Base-by-base conservation (phyloP, 2,888 invertebrate species). In the Dynastes maya region DNA sequence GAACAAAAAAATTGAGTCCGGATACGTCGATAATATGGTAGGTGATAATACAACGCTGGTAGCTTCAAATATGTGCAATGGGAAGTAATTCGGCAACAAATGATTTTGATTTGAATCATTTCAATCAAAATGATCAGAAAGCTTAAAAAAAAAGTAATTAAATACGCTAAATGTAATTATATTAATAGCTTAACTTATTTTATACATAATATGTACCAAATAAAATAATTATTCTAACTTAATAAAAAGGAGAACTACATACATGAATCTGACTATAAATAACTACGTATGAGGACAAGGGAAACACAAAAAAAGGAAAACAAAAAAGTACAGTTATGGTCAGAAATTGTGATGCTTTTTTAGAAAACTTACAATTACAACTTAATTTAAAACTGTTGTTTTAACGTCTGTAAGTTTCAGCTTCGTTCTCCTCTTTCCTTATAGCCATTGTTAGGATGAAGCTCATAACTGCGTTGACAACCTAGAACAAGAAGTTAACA, bases 361-460 rank as follows among this genome's bases (percentile, higher is more conserved):
- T 5, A 53, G 3, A 13, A 53, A 53, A n/a, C 16, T 37, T 37
- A 37, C 5, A 37, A 32, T 32, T 53, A 22, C 22, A n/a, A 16
- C 13, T n/a, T 11, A n/a, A 16, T 53, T 53, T 16, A n/a, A 53
- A n/a, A 53, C 6, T n/a, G 13, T n/a, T 5, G 6, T 53, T 40
- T 72, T 76, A 80, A 55, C 78, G 80, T 45, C 80, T 78, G 29
- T 80, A 80, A 6, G 70, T 63, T 1, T 75, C 64, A 8, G 70
- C 32, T 70, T 76, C 78, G 29, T 80, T 74, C 32, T 78, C 76
- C 89, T 95, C 95, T 86, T 94, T 95, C 85, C 92, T 93, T 40
- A 95, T 90, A 1, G 95, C 95, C 87, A 94, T 93, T 9, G 94
- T 91, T 13, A 96, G 90, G 11, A 95, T 90, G 63, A 94, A 84